Percentiles rank a stretch among this genome's conserved stretches.
Conservation (phyloP, 2,113 vertebrate species). For the Ptilorrhoa leucosticta region DNA sequence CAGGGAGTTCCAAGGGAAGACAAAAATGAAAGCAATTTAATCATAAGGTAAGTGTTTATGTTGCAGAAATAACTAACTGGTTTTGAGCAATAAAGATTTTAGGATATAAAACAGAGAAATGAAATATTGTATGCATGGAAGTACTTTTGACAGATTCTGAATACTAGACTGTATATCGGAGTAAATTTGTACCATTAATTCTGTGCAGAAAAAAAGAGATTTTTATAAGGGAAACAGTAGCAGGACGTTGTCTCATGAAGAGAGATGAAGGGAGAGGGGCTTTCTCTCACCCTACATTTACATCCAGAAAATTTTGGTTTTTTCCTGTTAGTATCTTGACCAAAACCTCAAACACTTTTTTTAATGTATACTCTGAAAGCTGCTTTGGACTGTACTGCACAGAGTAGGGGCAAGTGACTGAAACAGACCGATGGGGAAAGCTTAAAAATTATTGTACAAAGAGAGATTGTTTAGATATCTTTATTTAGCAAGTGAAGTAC, state of each 20-base stretch:
- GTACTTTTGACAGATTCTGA: not conserved
- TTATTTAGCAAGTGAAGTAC: constrained; percentile 40
- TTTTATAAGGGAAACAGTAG: not conserved
- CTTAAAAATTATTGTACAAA: constrained; percentile 10
- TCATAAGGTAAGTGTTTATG: not conserved
- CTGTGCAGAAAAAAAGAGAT: not conserved
- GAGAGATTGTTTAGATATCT: constrained; percentile 43
- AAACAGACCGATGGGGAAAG: not conserved
- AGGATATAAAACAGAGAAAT: not conserved
- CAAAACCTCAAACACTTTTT: not conserved
- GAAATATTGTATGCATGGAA: not conserved
- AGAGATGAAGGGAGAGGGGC: not conserved
- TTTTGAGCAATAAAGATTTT: not conserved
- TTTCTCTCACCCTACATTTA: not conserved
- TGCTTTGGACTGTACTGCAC: not conserved
- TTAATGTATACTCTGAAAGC: not conserved
- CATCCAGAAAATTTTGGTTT: not conserved
- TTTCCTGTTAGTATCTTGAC: not conserved
- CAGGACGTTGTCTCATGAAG: not conserved
- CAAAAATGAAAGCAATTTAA: not conserved
- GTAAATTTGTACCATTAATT: not conserved
- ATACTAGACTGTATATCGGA: not conserved
- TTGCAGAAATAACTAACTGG: not conserved
- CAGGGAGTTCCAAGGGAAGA: not conserved
- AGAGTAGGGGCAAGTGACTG: not conserved